Evolutionary conservation across 2,888 invertebrate genomes (phyloP).

Genomic region (Gastrophysa polygoni): DNA sequence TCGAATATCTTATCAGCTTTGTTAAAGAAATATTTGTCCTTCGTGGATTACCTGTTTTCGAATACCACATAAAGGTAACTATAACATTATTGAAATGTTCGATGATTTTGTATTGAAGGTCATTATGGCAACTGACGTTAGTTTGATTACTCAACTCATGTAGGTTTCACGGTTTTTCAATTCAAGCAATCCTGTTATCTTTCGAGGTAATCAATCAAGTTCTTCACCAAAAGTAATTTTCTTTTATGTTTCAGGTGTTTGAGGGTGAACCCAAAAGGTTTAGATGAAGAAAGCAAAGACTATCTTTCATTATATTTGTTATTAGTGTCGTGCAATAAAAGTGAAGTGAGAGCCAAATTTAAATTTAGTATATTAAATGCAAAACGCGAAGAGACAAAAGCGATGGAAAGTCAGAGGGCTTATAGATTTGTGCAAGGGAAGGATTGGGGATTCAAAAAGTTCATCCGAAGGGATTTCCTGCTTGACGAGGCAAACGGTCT

Average conservation of each 20-base stretch:
- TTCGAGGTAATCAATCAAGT: too few species aligned
- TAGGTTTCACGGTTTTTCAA: too few species aligned
- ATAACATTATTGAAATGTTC: too few species aligned
- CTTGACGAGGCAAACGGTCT: constrained; percentile 98
- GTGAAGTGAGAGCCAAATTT: constrained; percentile 99
- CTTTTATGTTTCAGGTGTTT: constrained; percentile 75
- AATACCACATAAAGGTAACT: too few species aligned
- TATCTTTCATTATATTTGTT: constrained; percentile 98
- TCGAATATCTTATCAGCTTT: not conserved
- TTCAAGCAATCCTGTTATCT: too few species aligned
- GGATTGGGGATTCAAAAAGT: constrained; percentile 99
- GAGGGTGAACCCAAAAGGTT: constrained; percentile 98
- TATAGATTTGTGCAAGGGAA: constrained; percentile 99
- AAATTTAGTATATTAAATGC: constrained; percentile 99
- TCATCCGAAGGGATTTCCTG: constrained; percentile 97
- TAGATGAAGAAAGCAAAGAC: constrained; percentile 99
- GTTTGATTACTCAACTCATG: too few species aligned
- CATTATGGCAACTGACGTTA: too few species aligned
- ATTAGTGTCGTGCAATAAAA: constrained; percentile 99
- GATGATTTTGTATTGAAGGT: not conserved
- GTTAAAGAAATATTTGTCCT: not conserved
- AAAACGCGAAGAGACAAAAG: constrained; percentile 99
- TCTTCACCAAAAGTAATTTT: not conserved
- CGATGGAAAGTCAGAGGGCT: constrained; percentile 96
- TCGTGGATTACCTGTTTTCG: not conserved